Percentiles rank a stretch among this genome's conserved stretches.
These are phyloP conservation scores for Pteruthius melanotis DNA, from an alignment of 2,113 vertebrate species.

Conservation along the genomic window DNA sequence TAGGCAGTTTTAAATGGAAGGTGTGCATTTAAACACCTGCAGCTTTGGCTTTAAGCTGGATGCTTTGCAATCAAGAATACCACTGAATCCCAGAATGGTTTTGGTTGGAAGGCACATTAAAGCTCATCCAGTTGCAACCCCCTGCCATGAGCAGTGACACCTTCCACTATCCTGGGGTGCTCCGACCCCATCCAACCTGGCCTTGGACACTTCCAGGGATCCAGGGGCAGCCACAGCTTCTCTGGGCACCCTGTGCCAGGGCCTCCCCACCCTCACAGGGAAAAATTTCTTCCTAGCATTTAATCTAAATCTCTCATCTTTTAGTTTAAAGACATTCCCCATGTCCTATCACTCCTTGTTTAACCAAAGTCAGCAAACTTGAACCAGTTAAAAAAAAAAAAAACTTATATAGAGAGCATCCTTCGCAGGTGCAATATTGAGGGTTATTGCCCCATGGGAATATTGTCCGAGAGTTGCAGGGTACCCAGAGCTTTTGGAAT, in stretches of 20 bases:
- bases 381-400: not conserved
- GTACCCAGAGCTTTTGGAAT: not conserved
- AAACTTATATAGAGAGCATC: rapidly evolving
- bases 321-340: not conserved
- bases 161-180: rapidly evolving
- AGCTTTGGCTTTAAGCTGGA: not conserved
- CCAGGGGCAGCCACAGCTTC: not conserved
- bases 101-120: not conserved
- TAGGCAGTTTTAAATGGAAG: not conserved
- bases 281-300: not conserved
- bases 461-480: not conserved
- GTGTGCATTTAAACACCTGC: not conserved
- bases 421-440: not conserved
- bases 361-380: not conserved
- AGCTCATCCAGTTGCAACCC: not conserved
- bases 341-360: not conserved
- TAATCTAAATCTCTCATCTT: not conserved
- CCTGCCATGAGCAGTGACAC: not conserved
- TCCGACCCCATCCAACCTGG: not conserved
- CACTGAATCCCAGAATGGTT: not conserved
- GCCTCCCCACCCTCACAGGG: rapidly evolving
- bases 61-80: not conserved
- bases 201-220: not conserved
- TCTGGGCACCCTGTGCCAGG: not conserved
- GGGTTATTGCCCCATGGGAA: not conserved